Conservation (phyloP, 1,140 invertebrate genomes). For the Leptoteleia sp. region DNA sequence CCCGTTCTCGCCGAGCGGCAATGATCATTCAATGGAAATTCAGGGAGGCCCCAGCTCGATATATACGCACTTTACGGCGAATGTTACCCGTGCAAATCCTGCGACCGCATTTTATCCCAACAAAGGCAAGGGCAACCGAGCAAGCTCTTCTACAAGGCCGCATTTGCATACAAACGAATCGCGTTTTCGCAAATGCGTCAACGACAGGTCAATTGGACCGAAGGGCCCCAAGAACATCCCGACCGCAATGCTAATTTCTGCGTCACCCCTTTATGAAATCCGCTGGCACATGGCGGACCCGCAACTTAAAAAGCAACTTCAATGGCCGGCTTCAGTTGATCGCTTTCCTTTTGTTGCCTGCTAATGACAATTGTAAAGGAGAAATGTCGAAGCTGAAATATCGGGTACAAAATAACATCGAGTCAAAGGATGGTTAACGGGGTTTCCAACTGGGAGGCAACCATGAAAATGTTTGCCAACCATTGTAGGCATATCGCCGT, state of each 20-base stretch:
- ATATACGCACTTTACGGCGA: constrained; percentile 42
- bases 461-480: too few relatives aligned
- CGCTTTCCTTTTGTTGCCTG: too few relatives aligned
- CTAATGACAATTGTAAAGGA: too few relatives aligned
- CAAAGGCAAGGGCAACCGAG: constrained; percentile 54
- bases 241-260: constrained; percentile 15
- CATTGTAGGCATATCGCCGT: too few relatives aligned
- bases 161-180: constrained; percentile 68
- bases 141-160: constrained; percentile 53
- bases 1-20: constrained; percentile 20
- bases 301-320: neutral
- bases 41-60: constrained; percentile 34
- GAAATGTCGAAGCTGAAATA: too few relatives aligned
- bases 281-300: neutral
- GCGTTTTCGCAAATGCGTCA: constrained; percentile 58
- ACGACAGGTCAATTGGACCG: constrained; percentile 34
- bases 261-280: constrained; percentile 8
- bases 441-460: too few relatives aligned
- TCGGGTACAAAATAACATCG: too few relatives aligned
- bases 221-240: constrained; percentile 5
- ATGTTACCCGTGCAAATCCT: constrained; percentile 20
- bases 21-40: constrained; percentile 68
- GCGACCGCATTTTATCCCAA: constrained; percentile 57
- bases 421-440: too few relatives aligned
- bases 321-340: neutral